Conservation (phyloP, 2,797 vertebrate genomes). For the Falco berigora region DNA sequence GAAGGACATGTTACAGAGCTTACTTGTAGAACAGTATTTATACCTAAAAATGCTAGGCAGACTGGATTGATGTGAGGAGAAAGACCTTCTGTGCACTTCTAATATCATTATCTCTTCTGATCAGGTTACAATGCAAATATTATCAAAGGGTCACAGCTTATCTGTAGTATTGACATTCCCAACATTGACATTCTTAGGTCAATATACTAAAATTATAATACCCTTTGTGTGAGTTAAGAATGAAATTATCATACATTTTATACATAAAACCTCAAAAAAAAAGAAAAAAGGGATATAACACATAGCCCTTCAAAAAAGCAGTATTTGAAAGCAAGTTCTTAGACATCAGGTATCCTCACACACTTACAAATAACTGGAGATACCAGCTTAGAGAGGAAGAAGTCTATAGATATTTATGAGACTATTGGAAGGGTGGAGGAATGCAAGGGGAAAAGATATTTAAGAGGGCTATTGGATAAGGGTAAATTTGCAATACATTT, state of each 20-base stretch:
- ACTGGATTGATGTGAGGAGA: background rate
- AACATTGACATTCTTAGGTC: conserved; percentile 22
- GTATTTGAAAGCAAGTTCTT: background rate
- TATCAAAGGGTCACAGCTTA: background rate
- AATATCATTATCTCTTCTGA: conserved; percentile 13
- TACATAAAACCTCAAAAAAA: background rate
- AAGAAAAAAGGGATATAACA: background rate
- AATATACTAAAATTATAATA: conserved; percentile 38
- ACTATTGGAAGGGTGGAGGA: background rate
- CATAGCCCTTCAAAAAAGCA: background rate
- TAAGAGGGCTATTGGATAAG: background rate
- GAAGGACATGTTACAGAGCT: background rate
- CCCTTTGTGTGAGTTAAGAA: conserved; percentile 5
- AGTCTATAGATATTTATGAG: background rate
- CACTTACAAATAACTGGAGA: fast-evolving
- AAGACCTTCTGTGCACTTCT: background rate
- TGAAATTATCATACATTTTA: background rate
- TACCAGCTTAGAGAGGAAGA: background rate
- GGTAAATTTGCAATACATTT: background rate
- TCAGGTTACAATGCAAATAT: conserved; percentile 46
- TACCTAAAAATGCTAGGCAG: conserved; percentile 3
- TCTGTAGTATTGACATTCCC: background rate
- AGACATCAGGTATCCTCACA: background rate
- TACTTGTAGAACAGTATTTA: background rate
- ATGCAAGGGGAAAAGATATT: background rate